phyloP scores from a whole-genome alignment of 1,140 invertebrate species.

The Homarus americanus region DNA sequence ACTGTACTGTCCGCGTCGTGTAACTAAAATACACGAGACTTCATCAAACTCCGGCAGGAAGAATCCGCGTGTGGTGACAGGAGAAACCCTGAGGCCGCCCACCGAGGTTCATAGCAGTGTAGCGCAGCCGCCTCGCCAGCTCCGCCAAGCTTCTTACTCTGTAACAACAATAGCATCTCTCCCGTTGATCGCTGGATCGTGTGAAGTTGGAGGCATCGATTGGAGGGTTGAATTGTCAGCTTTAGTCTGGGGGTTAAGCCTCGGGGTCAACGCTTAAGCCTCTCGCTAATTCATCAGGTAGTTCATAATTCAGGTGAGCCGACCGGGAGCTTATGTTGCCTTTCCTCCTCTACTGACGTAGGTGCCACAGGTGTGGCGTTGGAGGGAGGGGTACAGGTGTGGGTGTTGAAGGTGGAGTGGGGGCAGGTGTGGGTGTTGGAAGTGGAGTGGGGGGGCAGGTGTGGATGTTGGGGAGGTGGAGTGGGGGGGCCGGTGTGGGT shows the following conservation, averaged over 20 bases:
- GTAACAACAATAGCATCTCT: too few species aligned
- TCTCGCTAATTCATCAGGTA: conserved; percentile 42
- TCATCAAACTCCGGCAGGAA: too few species aligned
- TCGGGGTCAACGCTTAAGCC: conserved; percentile 40
- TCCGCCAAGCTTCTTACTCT: too few species aligned
- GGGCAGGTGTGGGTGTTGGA: too few species aligned
- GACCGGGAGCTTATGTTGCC: not conserved
- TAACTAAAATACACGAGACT: too few species aligned
- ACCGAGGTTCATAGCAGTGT: too few species aligned
- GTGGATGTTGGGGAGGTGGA: not conserved
- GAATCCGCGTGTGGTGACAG: too few species aligned
- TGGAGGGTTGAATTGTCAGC: conserved; percentile 38
- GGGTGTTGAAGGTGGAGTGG: not conserved
- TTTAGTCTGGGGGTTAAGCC: conserved; percentile 45
- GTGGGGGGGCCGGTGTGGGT: too few species aligned
- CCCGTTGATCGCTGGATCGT: conserved; percentile 24
- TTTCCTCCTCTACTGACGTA: not conserved
- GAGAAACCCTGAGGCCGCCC: too few species aligned
- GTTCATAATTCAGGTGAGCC: conserved; percentile 34
- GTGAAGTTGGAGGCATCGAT: conserved; percentile 45
- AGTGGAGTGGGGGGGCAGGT: not conserved
- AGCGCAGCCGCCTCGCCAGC: too few species aligned
- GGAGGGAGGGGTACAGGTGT: not conserved
- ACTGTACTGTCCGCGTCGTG: too few species aligned
- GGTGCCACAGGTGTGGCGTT: not conserved